Evolutionary conservation across 1,140 invertebrate genomes (phyloP).

Genomic region (Euura saliciscinereae): DNA sequence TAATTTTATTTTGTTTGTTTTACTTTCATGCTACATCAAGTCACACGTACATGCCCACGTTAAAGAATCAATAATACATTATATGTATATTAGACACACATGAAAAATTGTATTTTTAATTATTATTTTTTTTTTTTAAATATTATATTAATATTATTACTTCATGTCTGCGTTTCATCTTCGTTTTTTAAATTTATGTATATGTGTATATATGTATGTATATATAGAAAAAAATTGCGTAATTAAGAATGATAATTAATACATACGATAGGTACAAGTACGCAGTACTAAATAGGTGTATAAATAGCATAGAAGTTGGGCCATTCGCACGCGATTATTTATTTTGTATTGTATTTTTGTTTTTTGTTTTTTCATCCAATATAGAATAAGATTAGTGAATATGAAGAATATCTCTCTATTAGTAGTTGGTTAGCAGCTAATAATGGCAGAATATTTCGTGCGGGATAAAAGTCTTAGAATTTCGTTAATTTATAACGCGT

Average conservation of each 20-base stretch:
- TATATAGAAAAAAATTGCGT: constrained; percentile 10
- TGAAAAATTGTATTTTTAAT: background rate
- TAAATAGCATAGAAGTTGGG: background rate
- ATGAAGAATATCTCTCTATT: too few species aligned
- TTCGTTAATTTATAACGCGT: background rate
- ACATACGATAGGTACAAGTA: background rate
- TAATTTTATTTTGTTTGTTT: background rate
- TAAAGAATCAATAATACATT: background rate
- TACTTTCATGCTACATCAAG: constrained; percentile 18
- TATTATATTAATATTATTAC: constrained; percentile 11
- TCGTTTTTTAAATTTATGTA: too few species aligned
- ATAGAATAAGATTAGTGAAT: too few species aligned
- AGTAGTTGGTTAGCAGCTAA: background rate
- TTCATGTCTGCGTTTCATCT: background rate
- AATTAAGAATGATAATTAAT: background rate
- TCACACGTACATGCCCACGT: constrained; percentile 8
- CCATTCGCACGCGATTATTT: background rate
- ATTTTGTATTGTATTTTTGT: background rate
- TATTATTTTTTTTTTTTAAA: constrained; percentile 9
- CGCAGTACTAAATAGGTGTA: constrained; percentile 8
- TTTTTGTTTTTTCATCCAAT: too few species aligned
- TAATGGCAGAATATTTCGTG: background rate
- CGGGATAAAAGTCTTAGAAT: background rate
- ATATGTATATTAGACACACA: background rate
- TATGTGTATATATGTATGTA: background rate